Percentiles rank a stretch among this genome's conserved stretches.
phyloP scores from a whole-genome alignment of 2,888 invertebrate species.

The Exocentrus adspersus region DNA sequence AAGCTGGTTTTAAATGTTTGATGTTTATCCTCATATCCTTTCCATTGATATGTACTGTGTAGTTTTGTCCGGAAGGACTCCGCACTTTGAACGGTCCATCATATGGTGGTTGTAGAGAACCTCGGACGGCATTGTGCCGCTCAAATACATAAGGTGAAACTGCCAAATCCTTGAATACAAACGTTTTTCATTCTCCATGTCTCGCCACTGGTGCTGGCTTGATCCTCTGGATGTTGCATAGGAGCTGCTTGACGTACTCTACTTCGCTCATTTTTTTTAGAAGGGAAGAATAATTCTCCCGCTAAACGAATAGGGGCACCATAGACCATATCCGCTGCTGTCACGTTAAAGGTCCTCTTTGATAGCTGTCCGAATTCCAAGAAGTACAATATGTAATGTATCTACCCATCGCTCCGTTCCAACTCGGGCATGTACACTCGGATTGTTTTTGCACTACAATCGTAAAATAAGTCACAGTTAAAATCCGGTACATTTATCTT shows the following conservation, averaged over 20 bases:
- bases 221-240: not conserved
- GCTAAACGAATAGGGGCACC: conserved; percentile 51
- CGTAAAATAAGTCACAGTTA: not conserved
- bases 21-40: not conserved
- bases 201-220: not conserved
- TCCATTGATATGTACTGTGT: not conserved
- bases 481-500: not conserved
- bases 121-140: not conserved
- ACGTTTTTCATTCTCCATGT: conserved; percentile 15
- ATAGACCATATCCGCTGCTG: conserved; percentile 54
- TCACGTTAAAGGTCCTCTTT: conserved; percentile 52
- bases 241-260: not conserved
- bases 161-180: conserved; percentile 7
- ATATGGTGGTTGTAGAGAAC: not conserved
- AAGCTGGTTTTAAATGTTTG: not conserved
- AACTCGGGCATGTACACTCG: conserved; percentile 32
- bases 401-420: conserved; percentile 44
- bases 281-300: conserved; percentile 28
- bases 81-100: conserved; percentile 3
- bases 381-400: conserved; percentile 52
- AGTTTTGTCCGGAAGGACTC: not conserved
- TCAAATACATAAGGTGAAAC: conserved; percentile 2
- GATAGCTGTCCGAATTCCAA: conserved; percentile 51
- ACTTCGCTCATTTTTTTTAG: not conserved
- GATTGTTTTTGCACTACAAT: not conserved